A percentile compares a stretch with the other conserved stretches of the same genome.
Evolutionary conservation across 1,140 invertebrate species (phyloP).

Genomic region (Bombus impatiens): DNA sequence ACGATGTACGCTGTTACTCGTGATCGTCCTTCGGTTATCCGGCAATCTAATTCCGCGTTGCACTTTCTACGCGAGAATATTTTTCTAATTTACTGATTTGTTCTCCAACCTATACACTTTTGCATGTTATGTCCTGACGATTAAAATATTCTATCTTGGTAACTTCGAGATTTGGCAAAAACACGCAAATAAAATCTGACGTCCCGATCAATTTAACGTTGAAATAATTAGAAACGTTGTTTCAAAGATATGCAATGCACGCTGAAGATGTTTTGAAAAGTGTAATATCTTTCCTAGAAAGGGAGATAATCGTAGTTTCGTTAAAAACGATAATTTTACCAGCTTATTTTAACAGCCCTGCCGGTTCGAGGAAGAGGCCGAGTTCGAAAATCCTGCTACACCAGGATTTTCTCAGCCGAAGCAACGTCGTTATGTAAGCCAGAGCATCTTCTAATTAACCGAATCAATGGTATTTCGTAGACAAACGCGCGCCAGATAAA

Average conservation of each 20-base stretch:
- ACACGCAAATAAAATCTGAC: background rate
- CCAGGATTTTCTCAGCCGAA: background rate
- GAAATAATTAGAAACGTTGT: background rate
- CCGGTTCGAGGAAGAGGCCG: background rate
- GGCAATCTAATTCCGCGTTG: too few relatives aligned
- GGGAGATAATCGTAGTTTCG: background rate
- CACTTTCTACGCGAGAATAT: too few relatives aligned
- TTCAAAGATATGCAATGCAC: background rate
- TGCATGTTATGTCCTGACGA: fast-evolving
- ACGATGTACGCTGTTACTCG: too few relatives aligned
- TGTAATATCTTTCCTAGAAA: background rate
- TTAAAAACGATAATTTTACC: background rate
- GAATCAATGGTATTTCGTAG: constrained; percentile 11
- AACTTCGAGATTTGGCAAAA: too few relatives aligned
- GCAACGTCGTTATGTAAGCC: background rate
- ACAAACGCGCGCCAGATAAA: constrained; percentile 39
- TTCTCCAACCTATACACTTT: too few relatives aligned
- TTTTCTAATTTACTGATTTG: too few relatives aligned
- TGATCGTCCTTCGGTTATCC: too few relatives aligned
- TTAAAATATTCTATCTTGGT: too few relatives aligned
- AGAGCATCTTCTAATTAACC: constrained; percentile 32
- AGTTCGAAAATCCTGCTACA: background rate
- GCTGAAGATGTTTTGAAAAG: background rate
- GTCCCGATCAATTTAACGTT: too few relatives aligned
- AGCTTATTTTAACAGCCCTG: background rate